These are phyloP conservation scores for Conistra vaccinii DNA, from an alignment of 2,888 invertebrate species.

Conservation along the genomic window DNA sequence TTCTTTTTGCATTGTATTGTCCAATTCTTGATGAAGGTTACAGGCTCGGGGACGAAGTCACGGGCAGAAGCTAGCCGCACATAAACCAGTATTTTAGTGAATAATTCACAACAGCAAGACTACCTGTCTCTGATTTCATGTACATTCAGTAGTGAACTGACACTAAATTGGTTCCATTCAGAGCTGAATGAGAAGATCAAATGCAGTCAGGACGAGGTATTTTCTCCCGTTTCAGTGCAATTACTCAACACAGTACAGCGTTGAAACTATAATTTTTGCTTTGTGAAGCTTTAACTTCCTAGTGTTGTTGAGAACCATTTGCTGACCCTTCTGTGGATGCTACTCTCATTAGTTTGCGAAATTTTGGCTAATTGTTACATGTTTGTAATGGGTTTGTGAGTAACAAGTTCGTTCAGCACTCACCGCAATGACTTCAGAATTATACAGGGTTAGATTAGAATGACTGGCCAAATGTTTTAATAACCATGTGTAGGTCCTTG, in stretches of 20 bases:
- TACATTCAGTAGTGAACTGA: conserved; percentile 68
- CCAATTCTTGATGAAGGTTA: no score
- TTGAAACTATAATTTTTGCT: conserved; percentile 67
- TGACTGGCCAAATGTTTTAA: not conserved
- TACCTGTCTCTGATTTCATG: conserved; percentile 58
- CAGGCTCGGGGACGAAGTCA: no score
- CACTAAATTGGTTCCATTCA: conserved; percentile 75
- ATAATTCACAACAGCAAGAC: conserved; percentile 43
- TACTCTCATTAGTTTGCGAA: conserved; percentile 45
- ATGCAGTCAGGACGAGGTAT: conserved; percentile 67
- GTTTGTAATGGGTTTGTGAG: conserved; percentile 42
- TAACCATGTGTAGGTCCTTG: not conserved
- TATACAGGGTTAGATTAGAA: conserved; percentile 13
- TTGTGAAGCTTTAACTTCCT: conserved; percentile 51
- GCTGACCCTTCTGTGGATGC: conserved; percentile 31
- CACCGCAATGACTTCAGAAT: conserved; percentile 23
- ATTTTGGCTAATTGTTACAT: conserved; percentile 43
- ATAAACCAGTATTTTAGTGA: conserved; percentile 26
- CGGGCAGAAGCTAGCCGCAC: no score
- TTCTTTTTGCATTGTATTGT: no score
- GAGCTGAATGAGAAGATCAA: conserved; percentile 72
- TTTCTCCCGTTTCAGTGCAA: conserved; percentile 66
- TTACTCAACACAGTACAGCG: conserved; percentile 63
- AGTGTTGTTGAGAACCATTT: conserved; percentile 39
- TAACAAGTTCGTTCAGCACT: conserved; percentile 39